Conservation (phyloP, 2,888 invertebrate genomes). For the Coecobrya sp. region DNA sequence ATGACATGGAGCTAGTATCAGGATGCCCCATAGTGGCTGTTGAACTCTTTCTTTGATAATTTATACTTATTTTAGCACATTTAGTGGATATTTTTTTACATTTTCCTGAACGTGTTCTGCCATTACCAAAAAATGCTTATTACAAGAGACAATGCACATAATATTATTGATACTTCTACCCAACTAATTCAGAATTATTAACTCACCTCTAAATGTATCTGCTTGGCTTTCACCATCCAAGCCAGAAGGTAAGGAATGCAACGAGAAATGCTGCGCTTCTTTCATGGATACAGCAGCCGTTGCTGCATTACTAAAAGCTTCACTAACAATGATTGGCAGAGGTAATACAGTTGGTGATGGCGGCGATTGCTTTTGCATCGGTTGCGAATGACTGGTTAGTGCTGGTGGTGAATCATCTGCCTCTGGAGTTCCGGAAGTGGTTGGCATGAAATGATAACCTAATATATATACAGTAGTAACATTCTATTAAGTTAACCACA, state of each 20-base stretch:
- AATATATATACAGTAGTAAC: slow-evolving; percentile 34
- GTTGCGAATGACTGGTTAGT: slow-evolving; percentile 64
- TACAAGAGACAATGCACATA: background rate
- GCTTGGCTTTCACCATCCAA: slow-evolving; percentile 62
- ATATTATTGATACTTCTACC: slow-evolving; percentile 35
- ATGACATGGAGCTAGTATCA: slow-evolving; percentile 12
- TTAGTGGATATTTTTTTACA: background rate
- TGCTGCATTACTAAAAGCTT: slow-evolving; percentile 76
- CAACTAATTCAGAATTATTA: background rate
- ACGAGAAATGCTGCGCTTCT: slow-evolving; percentile 72
- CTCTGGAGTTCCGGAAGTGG: slow-evolving; percentile 81
- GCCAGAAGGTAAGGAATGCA: slow-evolving; percentile 61
- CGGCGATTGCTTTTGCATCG: slow-evolving; percentile 74
- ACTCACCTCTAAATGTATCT: slow-evolving; percentile 69
- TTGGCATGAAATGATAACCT: slow-evolving; percentile 82
- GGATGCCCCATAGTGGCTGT: slow-evolving; percentile 25
- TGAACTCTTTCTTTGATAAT: background rate
- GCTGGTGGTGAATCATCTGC: slow-evolving; percentile 79
- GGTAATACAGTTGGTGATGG: slow-evolving; percentile 70
- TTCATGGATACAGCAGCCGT: slow-evolving; percentile 64
- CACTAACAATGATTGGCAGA: slow-evolving; percentile 82
- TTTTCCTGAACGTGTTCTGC: no score
- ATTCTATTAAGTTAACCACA: slow-evolving; percentile 39
- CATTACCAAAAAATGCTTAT: background rate
- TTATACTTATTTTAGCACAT: background rate